Base-by-base conservation (phyloP, 92 coral and sea anemone genomes). In the Phenganax stokvisi region DNA sequence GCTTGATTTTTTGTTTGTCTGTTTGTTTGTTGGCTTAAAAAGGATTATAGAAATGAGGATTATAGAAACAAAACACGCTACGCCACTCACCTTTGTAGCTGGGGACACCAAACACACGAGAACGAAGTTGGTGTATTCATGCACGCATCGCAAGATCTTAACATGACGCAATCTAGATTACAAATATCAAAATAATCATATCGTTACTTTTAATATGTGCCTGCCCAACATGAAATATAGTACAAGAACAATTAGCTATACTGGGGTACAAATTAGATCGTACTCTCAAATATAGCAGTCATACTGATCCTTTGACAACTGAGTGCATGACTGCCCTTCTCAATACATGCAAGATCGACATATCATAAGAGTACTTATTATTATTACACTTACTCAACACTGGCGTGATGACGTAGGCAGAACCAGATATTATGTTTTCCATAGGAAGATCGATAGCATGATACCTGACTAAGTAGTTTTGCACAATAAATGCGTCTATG, bases 71-170 rank as follows among this genome's bases (percentile, higher is more conserved):
- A 37, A 37, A 37, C 47, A 37, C 8, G 9, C 55, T 55, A 25
- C 10, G 6, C 29, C 3, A 55, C 52, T 52, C 55, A 92, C 97
- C 92, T 92, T 68, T 86, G 47, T 47, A 88, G 77, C 57, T 73
- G 16, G 8, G 85, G 52, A 63, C 97, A 92, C 92, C 92, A 92
- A 6, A 83, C 63, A 54, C 97, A 92, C 53, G 76, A 69, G 78
- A 92, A 92, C 7, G 67, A 65, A 11, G 97, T 85, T 29, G 62
- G 17, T 25, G 81, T 75, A 25, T 62, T 52, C 60, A 83, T 66
- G 17, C 97, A 92, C 12, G 80, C 85, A 0, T 77, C 56, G 77
- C 97, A 92, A 9, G 89, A 78, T 54, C 80, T 80, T 7, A 87
- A 93, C 61, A 67, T 79, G 37, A 92, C 87, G 64, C 97, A 92